phyloP scores from a whole-genome alignment of 2,888 invertebrate species.

The Neoitamus cyanurus region DNA sequence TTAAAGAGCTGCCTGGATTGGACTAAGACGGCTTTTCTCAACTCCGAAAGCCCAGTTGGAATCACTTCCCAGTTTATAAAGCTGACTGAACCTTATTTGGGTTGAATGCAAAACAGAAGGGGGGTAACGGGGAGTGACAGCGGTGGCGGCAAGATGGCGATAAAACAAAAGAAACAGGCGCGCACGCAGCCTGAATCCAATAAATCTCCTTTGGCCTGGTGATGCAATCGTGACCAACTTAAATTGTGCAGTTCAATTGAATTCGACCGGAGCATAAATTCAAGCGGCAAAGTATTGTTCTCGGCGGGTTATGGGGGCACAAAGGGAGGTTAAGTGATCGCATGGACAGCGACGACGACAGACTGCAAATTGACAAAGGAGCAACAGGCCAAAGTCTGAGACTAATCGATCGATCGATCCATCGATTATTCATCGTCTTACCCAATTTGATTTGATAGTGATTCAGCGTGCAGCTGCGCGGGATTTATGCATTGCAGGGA shows the following conservation, averaged over 20 bases:
- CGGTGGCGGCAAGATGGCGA: background rate
- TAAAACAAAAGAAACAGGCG: background rate
- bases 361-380: conserved; percentile 15
- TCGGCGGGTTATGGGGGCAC: background rate
- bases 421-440: conserved; percentile 26
- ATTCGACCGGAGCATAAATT: conserved; percentile 11
- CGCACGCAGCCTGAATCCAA: background rate
- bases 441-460: background rate
- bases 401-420: conserved; percentile 35
- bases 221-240: conserved; percentile 19
- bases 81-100: background rate
- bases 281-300: conserved; percentile 12
- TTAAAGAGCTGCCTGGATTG: background rate
- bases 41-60: background rate
- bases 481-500: background rate
- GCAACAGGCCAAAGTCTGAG: background rate
- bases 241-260: conserved; percentile 33
- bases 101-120: background rate
- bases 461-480: background rate
- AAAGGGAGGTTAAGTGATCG: background rate
- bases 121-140: background rate
- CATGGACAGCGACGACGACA: background rate
- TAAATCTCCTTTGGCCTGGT: background rate
- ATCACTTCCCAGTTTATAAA: background rate
- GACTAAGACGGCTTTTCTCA: background rate